Evolutionary conservation across 1,140 invertebrate genomes (phyloP).

Genomic region (Dinoponera quadriceps): DNA sequence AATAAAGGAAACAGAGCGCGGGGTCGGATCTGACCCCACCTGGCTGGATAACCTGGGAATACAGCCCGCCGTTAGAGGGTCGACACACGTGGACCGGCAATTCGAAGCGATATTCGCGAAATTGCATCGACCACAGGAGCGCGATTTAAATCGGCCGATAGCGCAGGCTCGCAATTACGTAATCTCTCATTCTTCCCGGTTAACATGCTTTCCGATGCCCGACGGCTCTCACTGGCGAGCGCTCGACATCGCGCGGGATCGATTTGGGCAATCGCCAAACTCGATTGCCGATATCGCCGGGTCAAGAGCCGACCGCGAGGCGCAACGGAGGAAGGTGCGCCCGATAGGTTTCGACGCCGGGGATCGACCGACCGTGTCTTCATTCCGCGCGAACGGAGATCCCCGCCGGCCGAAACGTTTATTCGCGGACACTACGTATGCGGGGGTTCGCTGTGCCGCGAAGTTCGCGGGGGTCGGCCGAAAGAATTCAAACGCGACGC

Average conservation of each 20-base stretch:
- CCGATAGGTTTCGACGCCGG: not conserved
- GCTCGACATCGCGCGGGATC: constrained; percentile 67
- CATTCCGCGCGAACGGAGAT: not conserved
- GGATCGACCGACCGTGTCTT: not conserved
- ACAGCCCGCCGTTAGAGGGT: too few relatives aligned
- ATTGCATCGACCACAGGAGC: not conserved
- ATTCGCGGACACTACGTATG: not conserved
- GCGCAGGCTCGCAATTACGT: constrained; percentile 13
- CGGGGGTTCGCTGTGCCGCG: constrained; percentile 19
- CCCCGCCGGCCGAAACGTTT: constrained; percentile 1
- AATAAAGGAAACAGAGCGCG: too few relatives aligned
- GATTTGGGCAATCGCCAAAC: constrained; percentile 76
- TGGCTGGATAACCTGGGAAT: too few relatives aligned
- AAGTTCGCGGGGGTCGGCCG: constrained; percentile 15
- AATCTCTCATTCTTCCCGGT: constrained; percentile 57
- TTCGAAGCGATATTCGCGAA: not conserved
- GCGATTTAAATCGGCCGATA: constrained; percentile 12
- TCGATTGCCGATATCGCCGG: constrained; percentile 73
- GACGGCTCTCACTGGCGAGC: constrained; percentile 59
- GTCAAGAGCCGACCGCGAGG: constrained; percentile 64
- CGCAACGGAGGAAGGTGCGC: constrained; percentile 23
- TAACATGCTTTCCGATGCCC: constrained; percentile 48
- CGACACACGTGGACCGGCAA: not conserved
- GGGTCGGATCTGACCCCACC: too few relatives aligned
- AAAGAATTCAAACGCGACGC: constrained; percentile 11